These are phyloP conservation scores for Saccopteryx leptura DNA, from an alignment of 2,113 vertebrate genomes.

Conservation along the genomic window DNA sequence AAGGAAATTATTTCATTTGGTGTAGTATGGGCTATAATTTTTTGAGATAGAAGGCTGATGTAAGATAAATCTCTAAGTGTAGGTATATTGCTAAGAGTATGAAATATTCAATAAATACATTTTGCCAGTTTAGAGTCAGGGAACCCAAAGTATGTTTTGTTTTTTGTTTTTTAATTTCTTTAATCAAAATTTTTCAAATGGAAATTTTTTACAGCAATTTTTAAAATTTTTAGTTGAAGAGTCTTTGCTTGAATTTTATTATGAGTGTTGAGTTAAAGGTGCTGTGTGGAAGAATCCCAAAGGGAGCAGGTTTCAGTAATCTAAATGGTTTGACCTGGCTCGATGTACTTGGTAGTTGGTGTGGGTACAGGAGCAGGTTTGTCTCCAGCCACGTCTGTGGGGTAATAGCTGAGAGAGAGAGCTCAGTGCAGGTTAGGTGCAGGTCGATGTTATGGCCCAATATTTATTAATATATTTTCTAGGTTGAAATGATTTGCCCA, in stretches of 20 bases:
- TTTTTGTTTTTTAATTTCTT: background rate
- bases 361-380: background rate
- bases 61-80: background rate
- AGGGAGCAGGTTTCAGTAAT: background rate
- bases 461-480: conserved; percentile 3
- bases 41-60: background rate
- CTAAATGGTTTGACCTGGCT: background rate
- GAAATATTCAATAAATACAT: conserved; percentile 33
- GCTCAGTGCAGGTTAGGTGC: background rate
- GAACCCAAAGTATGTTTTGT: background rate
- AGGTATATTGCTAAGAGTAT: background rate
- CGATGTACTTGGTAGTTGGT: background rate
- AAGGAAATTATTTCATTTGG: conserved; percentile 25
- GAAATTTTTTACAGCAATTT: background rate
- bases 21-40: background rate
- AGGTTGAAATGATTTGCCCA: background rate
- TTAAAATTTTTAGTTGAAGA: background rate
- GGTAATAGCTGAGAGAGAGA: background rate
- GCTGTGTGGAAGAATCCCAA: background rate
- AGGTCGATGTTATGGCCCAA: background rate
- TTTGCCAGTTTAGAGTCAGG: conserved; percentile 11
- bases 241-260: background rate
- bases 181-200: background rate
- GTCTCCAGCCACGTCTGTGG: background rate
- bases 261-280: background rate